Base-by-base conservation (phyloP, 2,113 vertebrate genomes). In the Oostethus manadensis region DNA sequence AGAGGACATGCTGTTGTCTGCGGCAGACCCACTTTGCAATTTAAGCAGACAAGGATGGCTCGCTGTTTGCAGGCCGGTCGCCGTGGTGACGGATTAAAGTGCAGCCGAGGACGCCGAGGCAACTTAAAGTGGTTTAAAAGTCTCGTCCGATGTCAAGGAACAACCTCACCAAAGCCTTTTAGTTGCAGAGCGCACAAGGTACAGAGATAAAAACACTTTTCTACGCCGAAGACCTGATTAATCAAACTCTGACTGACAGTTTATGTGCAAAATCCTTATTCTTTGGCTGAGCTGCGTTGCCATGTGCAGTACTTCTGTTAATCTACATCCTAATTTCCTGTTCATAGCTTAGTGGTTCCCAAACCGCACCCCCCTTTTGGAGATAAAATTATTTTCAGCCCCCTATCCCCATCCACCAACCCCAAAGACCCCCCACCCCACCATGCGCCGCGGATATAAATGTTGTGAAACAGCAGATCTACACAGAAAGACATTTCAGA, bases 31-130 rank as follows among this genome's bases (percentile, higher is more conserved):
- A 54, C 62, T 69, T 46, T 73, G 62, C 60, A 72, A 51, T 73
- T 73, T 69, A 66, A 71, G 62, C 59, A 56, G 70, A 72, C 64
- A 56, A 67, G 46, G 40, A 53, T 1, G 42, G 18, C 64, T 59
- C 51, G n/a, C 60, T 69, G 62, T 63, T 71, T 66, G 51, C 33
- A 18, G 2, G 47, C 47, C n/a, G 62, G 44, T 76, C 56, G 68
- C 56, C 21, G 53, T 40, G 29, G 67, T 45, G 60, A 58, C 18
- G 64, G 72, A 79, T 64, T 76, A 54, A 64, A 69, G 56, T 0
- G 4, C 43, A 67, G 46, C 47, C 22, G 29, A 43, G 51, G 65
- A 70, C 50, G 64, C 1, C 51, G 42, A 56, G 59, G 18, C 18
- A 50, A 66, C 62, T 68, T 60, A 64, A 44, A 44, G 48, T 51